Base-by-base conservation (phyloP, 2,113 vertebrate genomes). In the Syngnathus floridae region DNA sequence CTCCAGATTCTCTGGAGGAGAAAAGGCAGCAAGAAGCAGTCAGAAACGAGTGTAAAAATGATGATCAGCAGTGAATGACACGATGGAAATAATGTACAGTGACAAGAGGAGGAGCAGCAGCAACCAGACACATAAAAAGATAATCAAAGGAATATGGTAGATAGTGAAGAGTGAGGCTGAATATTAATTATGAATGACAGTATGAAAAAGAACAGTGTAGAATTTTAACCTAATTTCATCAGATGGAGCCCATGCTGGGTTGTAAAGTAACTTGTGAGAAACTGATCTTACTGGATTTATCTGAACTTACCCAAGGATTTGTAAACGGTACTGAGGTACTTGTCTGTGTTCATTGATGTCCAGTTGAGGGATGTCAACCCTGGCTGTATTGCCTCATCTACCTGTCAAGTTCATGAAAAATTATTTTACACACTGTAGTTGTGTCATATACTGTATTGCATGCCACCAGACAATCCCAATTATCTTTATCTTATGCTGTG, bases 291-390 rank as follows among this genome's bases (percentile, higher is more conserved):
- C 8, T 31, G 43, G 48, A 48, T 66, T 48, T 48, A 16, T 46
- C 72, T 65, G 43, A 74, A 78, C 89, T 89, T 84, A 98, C 96
- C 89, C 37, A 98, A 86, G 58, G 91, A 91, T 51, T 83, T 72
- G 72, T 90, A 90, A 59, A 93, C 85, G 0, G 51, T 74, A 71
- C 84, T 77, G 36, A 97, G 81, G 71, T 95, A 99, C 11, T 85
- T 89, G 57, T 94, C 92, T 66, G 94, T 94, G 80, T 94, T 95
- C 72, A 95, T 74, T 5, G 95, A 99, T 2, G 90, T 92, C 96
- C 96, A 98, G 70, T 86, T 96, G 51, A 99, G 83, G 4, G 87
- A 86, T 2, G 84, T 89, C 71, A 98, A 75, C 49, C 96, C 96
- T 0, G 93, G 93, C 38, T 93, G 92, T 17, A 97, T 88, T 14